phyloP scores from a whole-genome alignment of 1,140 invertebrate species.

The Dendroctonus ponderosae region DNA sequence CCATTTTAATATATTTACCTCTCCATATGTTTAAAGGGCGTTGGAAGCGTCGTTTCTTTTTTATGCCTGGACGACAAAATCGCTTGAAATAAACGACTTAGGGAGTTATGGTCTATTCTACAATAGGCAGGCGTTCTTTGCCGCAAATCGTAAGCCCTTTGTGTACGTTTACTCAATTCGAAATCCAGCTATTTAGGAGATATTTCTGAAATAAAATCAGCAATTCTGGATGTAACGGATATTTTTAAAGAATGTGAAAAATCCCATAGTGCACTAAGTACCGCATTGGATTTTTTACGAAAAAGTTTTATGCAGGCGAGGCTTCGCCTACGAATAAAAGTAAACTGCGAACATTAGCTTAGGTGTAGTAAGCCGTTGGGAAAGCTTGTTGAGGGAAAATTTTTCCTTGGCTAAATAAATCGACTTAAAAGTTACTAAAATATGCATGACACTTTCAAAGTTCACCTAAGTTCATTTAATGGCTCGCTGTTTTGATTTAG shows the following conservation, averaged over 20 bases:
- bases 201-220: no score
- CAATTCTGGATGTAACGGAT: no score
- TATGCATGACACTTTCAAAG: constrained; percentile 12
- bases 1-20: no score
- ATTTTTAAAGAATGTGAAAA: no score
- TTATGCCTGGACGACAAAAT: no score
- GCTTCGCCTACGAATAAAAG: background rate
- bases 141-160: background rate
- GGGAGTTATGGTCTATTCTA: background rate
- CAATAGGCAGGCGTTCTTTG: background rate
- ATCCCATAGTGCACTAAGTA: no score
- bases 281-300: no score
- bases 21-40: no score
- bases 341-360: background rate
- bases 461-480: constrained; percentile 4
- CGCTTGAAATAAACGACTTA: no score
- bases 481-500: background rate
- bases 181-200: background rate
- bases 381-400: background rate
- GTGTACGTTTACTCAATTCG: background rate
- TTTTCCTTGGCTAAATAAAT: constrained; percentile 8
- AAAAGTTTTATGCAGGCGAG: background rate
- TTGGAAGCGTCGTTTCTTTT: no score
- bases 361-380: background rate
- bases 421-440: constrained; percentile 12